Conservation (phyloP, 2,113 vertebrate genomes). For the Lutjanus erythropterus region DNA sequence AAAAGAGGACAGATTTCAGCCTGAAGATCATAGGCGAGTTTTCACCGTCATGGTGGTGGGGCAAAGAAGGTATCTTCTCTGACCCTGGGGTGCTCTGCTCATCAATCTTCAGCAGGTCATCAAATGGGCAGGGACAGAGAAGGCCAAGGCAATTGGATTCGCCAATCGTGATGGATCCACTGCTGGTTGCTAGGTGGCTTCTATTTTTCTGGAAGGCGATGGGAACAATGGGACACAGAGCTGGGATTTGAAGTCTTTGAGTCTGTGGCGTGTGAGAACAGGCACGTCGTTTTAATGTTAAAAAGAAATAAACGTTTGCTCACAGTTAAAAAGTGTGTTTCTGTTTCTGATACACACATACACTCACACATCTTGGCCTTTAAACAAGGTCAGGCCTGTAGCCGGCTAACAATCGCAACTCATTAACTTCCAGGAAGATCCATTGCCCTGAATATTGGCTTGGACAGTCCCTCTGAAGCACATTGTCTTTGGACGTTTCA, state of each 20-base stretch:
- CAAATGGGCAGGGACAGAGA: conserved; percentile 71
- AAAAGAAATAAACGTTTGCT: not conserved
- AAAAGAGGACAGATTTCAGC: conserved; percentile 55
- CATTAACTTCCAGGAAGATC: conserved; percentile 76
- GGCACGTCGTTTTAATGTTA: conserved; percentile 19
- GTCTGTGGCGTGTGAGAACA: not conserved
- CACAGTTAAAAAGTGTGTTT: conserved; percentile 10
- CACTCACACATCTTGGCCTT: conserved; percentile 30
- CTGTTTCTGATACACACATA: conserved; percentile 11
- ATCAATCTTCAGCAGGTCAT: conserved; percentile 79
- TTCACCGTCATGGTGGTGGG: conserved; percentile 56
- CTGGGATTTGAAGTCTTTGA: not conserved
- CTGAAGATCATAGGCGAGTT: conserved; percentile 60
- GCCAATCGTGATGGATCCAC: conserved; percentile 61
- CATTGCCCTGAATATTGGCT: conserved; percentile 73
- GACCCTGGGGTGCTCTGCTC: conserved; percentile 66
- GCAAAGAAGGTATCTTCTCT: conserved; percentile 59
- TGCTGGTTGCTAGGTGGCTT: conserved; percentile 15
- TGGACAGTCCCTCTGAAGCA: conserved; percentile 76
- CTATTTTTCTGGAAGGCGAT: not conserved
- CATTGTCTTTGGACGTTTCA: conserved; percentile 72
- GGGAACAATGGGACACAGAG: conserved; percentile 17
- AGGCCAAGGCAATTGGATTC: conserved; percentile 67
- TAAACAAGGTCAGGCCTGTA: conserved; percentile 75
- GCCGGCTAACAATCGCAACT: conserved; percentile 65